Percentiles rank a stretch among this genome's conserved stretches.
Conservation (phyloP, 2,888 invertebrate genomes). For the Ferdinandea cuprea region DNA sequence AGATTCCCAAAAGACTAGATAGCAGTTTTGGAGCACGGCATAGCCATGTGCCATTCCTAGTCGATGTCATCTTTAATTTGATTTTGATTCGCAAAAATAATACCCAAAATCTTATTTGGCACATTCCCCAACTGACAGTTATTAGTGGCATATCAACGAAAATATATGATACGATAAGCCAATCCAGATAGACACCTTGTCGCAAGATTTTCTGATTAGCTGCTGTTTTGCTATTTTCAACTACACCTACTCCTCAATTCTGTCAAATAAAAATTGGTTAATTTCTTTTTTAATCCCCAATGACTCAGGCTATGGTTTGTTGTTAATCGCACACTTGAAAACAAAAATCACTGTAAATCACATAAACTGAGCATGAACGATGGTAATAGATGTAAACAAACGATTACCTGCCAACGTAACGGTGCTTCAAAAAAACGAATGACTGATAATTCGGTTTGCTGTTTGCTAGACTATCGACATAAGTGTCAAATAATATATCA, state of each 20-base stretch:
- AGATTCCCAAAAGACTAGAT: no score
- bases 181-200: constrained; percentile 20
- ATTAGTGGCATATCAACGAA: constrained; percentile 15
- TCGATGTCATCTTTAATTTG: no score
- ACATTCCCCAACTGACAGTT: neutral
- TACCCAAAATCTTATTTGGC: no score
- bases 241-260: neutral
- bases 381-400: constrained; percentile 18
- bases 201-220: constrained; percentile 19
- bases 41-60: no score
- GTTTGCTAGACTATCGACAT: no score
- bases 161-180: constrained; percentile 7
- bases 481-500: neutral
- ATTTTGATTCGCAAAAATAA: no score
- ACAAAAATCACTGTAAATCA: constrained; percentile 2
- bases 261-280: constrained; percentile 28
- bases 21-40: no score
- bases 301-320: constrained; percentile 1
- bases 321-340: constrained; percentile 1
- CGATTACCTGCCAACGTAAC: neutral
- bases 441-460: neutral
- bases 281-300: constrained; percentile 31
- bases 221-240: neutral
- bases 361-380: constrained; percentile 1
- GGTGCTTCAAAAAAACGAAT: neutral